Evolutionary conservation across 2,113 vertebrate genomes (phyloP).

Genomic region (Hypomesus transpacificus): DNA sequence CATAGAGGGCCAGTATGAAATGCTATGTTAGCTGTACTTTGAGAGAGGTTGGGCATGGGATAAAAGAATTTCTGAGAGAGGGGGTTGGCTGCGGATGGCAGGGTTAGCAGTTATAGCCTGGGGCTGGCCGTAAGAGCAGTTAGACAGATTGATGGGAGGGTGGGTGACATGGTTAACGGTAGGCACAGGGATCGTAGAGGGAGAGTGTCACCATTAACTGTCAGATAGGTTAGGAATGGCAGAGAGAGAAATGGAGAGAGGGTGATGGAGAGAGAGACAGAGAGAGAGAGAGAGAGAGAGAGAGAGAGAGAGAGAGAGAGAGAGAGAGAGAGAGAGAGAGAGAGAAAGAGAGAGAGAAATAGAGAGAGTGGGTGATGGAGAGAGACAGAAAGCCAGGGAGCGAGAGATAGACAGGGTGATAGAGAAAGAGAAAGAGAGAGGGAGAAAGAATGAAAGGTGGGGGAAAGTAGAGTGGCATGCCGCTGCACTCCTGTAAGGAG

Average conservation of each 20-base stretch:
- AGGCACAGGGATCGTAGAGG: no score
- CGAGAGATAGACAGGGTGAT: conserved; percentile 20
- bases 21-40: background rate
- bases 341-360: background rate
- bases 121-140: background rate
- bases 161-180: background rate
- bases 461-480: conserved; percentile 31
- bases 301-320: conserved; percentile 10
- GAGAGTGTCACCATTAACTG: no score
- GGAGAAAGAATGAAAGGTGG: background rate
- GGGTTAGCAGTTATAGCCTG: no score
- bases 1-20: background rate
- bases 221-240: no score
- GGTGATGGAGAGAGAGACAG: background rate
- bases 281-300: conserved; percentile 12
- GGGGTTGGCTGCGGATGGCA: background rate
- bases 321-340: background rate
- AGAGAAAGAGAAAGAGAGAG: conserved; percentile 11
- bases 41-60: conserved; percentile 6
- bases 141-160: conserved; percentile 33
- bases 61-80: conserved; percentile 20
- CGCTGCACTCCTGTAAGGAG: conserved; percentile 54
- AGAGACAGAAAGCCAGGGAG: background rate
- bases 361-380: no score
- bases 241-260: no score